Evolutionary conservation across 2,888 invertebrate genomes (phyloP), one percentile per base, ranked within the genome.

Genomic region (Dermolepida albohirtum): DNA sequence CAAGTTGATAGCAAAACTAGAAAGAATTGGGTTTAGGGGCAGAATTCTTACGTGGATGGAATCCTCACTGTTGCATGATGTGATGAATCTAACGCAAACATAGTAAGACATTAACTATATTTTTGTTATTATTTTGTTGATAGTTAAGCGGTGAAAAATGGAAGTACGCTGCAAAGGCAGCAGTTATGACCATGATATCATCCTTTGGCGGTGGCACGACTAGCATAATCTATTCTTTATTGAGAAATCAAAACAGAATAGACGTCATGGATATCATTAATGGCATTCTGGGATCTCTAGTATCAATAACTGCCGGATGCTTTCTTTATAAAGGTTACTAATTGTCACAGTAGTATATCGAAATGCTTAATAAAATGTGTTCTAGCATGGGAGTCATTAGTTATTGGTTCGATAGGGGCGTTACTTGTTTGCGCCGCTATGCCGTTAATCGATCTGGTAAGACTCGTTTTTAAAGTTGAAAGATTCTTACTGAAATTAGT

Each of bases 81-180:
- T n/a, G n/a, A n/a, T n/a, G n/a, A n/a, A n/a, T n/a, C n/a, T n/a
- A n/a, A n/a, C n/a, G n/a, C n/a, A n/a, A n/a, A n/a, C n/a, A n/a
- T n/a, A n/a, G n/a, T n/a, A n/a, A n/a, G n/a, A n/a, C n/a, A n/a
- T n/a, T n/a, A n/a, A n/a, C n/a, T n/a, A 22, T 22, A 22, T 22
- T 22, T 22, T 22, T 22, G 2, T 4, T 22, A 40, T 57, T 57
- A n/a, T 51, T 71, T 73, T 73, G 70, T 22, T 67, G 65, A n/a
- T 64, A 86, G 84, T 88, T 93, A 6, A 90, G 92, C 71, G 94
- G 93, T 0, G 88, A 91, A 5, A 94, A 94, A 81, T 97, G 96
- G 96, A 92, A 95, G 80, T 95, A 94, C 79, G 95, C 96, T 0
- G 95, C 95, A 0, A 86, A 94, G 51, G 95, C 95, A 0, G 94